Base-by-base conservation (phyloP, 2,888 invertebrate species). In the Calliopum simillimum region DNA sequence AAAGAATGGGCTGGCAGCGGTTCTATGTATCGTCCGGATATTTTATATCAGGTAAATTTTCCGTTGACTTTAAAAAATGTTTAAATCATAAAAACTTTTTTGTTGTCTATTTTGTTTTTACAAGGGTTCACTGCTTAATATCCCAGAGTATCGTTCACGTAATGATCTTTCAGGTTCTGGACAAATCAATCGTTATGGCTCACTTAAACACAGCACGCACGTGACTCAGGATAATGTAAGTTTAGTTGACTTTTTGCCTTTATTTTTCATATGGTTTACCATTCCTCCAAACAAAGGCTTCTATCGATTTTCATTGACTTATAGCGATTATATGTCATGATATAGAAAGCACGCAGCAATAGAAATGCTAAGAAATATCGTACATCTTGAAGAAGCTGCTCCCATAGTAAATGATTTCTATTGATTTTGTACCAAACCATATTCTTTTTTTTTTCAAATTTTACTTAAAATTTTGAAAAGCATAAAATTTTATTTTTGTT, bases 1-100 rank as follows among this genome's bases (percentile, higher is more conserved):
- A 44, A 44, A 13, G 84, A 84, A 43, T 79, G 76, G 49, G 90
- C 89, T 46, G 91, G 90, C 44, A 92, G 92, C 76, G 93, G 95
- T 2, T 92, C 95, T 16, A 92, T 97, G 89, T 90, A 93, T 79
- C 89, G 95, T 66, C 94, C 94, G 67, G 97, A 98, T 84, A 92
- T 96, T 11, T 91, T 98, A 79, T 97, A 97, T 84, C 93, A 94
- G 82, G 96, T 96, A 76, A 94, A 68, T 68, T 61, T 21, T n/a
- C 44, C 33, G 23, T 25, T 11, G 14, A 33, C 33, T n/a, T n/a
- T n/a, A n/a, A 12, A 16, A 2, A 16, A 19, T 8, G 3, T 53
- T 51, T 12, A n/a, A 2, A 51, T 43, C 19, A 2, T 12, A 14
- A 43, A 19, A 49, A 47, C 25, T 1, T 13, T 49, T 3, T 49